These are phyloP conservation scores for Anthopleura xanthogrammica DNA, from an alignment of 92 coral and sea anemone species.

Conservation along the genomic window DNA sequence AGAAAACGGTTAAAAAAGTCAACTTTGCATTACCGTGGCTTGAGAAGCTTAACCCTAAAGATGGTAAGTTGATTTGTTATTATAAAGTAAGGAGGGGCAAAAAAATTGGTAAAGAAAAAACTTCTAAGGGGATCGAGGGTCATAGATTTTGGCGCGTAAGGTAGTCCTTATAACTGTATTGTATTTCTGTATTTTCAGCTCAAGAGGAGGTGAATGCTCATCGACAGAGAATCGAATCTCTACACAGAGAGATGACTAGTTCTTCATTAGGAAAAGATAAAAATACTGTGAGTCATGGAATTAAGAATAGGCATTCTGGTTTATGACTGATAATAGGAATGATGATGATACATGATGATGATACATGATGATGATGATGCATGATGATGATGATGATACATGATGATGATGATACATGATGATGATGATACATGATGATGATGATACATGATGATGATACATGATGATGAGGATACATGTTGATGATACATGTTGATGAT, in stretches of 20 bases:
- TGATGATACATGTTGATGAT: too few species aligned
- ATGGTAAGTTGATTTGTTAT: slow-evolving; percentile 9
- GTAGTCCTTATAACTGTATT: neutral
- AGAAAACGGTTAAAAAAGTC: slow-evolving; percentile 42
- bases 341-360: too few species aligned
- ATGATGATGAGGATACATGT: too few species aligned
- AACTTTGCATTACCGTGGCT: slow-evolving; percentile 44
- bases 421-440: too few species aligned
- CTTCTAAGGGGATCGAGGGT: neutral
- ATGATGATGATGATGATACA: too few species aligned
- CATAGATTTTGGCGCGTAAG: neutral
- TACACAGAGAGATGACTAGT: slow-evolving; percentile 21
- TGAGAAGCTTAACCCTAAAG: slow-evolving; percentile 26
- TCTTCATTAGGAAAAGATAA: slow-evolving; percentile 3
- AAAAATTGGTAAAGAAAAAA: neutral
- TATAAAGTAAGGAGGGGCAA: neutral
- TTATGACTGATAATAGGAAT: too few species aligned
- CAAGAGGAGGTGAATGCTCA: slow-evolving; percentile 34
- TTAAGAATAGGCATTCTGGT: too few species aligned
- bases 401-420: too few species aligned
- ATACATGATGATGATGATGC: too few species aligned
- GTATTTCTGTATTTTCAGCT: slow-evolving; percentile 11
- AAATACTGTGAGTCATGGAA: slow-evolving; percentile 2
- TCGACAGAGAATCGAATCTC: slow-evolving; percentile 23
- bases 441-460: too few species aligned